Conservation (phyloP, 2,797 vertebrate genomes). For the Oreochromis mossambicus region DNA sequence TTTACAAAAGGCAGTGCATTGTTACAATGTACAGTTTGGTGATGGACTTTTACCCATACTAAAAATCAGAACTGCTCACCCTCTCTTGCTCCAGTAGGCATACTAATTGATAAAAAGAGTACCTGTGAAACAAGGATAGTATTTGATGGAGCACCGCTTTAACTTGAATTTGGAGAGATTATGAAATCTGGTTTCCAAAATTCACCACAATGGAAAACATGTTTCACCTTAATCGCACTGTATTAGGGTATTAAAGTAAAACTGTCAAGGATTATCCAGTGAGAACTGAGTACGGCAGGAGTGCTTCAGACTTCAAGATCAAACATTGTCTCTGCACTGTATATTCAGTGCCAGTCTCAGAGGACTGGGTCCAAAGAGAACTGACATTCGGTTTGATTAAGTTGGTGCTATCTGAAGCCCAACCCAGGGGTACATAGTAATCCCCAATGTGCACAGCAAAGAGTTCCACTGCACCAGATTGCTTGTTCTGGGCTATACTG, state of each 20-base stretch:
- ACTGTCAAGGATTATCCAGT: conserved; percentile 9
- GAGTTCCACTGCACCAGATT: conserved; percentile 28
- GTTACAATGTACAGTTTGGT: not conserved
- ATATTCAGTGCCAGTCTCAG: conserved; percentile 36
- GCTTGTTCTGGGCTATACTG: conserved; percentile 7
- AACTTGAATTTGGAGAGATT: not conserved
- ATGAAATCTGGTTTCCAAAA: not conserved
- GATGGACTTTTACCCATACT: not conserved
- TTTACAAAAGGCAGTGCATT: not conserved
- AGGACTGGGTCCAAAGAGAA: conserved; percentile 48
- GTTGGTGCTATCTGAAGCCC: conserved; percentile 48
- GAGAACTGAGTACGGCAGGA: not conserved
- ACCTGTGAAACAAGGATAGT: not conserved
- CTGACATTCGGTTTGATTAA: conserved; percentile 62
- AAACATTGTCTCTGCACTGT: conserved; percentile 36
- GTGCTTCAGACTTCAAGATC: conserved; percentile 22
- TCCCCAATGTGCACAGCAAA: conserved; percentile 33
- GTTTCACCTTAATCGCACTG: conserved; percentile 2
- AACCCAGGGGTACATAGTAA: conserved; percentile 34
- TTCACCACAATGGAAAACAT: not conserved
- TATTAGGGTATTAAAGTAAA: not conserved
- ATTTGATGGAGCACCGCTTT: not conserved
- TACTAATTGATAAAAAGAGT: not conserved
- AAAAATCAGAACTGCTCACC: not conserved
- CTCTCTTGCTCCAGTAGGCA: not conserved